Conservation (phyloP, 2,797 vertebrate species). For the Urophycis tenuis region DNA sequence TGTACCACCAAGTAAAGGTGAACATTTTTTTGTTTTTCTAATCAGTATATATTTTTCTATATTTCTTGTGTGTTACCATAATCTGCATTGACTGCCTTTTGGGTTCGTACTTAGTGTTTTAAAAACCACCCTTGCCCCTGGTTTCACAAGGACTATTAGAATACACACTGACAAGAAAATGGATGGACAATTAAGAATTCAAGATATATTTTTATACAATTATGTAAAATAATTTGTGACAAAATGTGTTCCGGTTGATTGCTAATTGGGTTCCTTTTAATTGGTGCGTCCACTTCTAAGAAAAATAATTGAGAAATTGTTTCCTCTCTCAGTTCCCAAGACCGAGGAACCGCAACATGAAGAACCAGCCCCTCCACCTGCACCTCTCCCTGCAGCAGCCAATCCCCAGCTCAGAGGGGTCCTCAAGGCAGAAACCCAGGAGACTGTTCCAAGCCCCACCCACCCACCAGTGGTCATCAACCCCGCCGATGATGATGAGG, state of each 20-base stretch:
- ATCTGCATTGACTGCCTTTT: background rate
- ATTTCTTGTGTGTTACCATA: background rate
- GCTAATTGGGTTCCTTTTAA: background rate
- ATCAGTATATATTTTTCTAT: background rate
- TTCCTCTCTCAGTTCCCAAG: conserved; percentile 37
- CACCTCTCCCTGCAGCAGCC: conserved; percentile 68
- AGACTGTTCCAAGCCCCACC: conserved; percentile 91
- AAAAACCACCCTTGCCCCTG: background rate
- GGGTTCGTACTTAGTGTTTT: background rate
- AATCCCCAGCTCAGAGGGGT: conserved; percentile 85
- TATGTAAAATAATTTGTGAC: background rate
- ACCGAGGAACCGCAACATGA: conserved; percentile 53
- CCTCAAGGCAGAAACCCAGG: conserved; percentile 85
- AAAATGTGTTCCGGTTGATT: background rate
- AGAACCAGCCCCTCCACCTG: conserved; percentile 66
- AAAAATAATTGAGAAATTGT: background rate
- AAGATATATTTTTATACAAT: background rate
- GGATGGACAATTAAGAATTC: background rate
- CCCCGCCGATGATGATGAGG: conserved; percentile 91
- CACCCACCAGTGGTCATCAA: conserved; percentile 96
- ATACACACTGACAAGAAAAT: background rate
- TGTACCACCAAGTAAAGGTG: conserved; percentile 83
- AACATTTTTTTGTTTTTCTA: conserved; percentile 29
- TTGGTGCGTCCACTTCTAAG: background rate
- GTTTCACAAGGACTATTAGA: background rate